phyloP scores from a whole-genome alignment of 1,140 invertebrate genomes.

The Chrysoperla carnea region DNA sequence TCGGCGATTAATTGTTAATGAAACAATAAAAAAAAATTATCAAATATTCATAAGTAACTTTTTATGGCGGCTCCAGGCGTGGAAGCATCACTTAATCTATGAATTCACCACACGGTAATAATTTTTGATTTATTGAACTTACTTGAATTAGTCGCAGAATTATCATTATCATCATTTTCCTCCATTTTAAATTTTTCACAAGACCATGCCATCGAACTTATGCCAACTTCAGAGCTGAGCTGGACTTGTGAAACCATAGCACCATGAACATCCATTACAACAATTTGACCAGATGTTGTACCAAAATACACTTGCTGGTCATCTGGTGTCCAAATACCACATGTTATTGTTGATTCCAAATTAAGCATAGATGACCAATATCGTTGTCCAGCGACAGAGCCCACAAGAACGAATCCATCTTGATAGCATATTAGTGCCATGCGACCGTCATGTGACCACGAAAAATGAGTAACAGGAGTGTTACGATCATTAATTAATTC shows the following conservation, averaged over 20 bases:
- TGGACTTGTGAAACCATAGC: constrained; percentile 86
- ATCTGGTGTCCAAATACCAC: constrained; percentile 94
- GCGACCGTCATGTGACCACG: constrained; percentile 95
- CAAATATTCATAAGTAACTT: no score
- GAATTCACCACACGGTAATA: no score
- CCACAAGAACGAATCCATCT: constrained; percentile 91
- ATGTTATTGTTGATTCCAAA: constrained; percentile 81
- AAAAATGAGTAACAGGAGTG: constrained; percentile 91
- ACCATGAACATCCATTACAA: constrained; percentile 92
- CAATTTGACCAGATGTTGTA: constrained; percentile 79
- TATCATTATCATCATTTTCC: constrained; percentile 59
- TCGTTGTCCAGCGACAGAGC: constrained; percentile 88
- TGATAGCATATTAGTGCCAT: constrained; percentile 98
- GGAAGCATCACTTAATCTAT: no score
- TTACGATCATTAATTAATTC: constrained; percentile 97
- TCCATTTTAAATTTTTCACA: constrained; percentile 98
- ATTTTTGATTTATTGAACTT: no score
- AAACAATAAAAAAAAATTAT: no score
- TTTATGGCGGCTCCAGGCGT: no score
- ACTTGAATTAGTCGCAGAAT: constrained; percentile 2
- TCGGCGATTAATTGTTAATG: no score
- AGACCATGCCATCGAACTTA: constrained; percentile 86
- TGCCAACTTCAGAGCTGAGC: constrained; percentile 58
- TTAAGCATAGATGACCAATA: constrained; percentile 98
- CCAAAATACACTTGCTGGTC: constrained; percentile 95